Percentiles rank a stretch among this genome's conserved stretches.
These are phyloP conservation scores for Hypanus sabinus DNA, from an alignment of 2,113 vertebrate genomes.

Conservation along the genomic window DNA sequence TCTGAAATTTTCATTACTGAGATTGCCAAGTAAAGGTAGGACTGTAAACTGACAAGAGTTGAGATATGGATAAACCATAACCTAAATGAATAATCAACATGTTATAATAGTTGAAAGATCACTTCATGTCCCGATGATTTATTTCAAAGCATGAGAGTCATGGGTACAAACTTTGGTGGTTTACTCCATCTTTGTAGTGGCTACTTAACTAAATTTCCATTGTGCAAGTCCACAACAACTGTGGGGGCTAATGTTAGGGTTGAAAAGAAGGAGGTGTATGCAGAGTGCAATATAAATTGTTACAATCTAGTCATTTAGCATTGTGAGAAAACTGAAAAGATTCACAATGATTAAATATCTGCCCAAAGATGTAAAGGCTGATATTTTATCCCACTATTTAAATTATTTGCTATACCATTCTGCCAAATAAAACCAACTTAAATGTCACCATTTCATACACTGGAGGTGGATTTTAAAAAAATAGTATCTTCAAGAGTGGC, in stretches of 20 bases:
- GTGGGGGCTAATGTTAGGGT: constrained; percentile 24
- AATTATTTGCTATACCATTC: background rate
- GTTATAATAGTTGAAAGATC: background rate
- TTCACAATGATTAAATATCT: background rate
- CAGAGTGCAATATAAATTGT: background rate
- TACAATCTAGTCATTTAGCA: constrained; percentile 38
- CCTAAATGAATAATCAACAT: background rate
- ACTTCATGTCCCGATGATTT: background rate
- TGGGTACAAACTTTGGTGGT: background rate
- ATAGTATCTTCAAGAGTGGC: background rate
- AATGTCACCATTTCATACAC: background rate
- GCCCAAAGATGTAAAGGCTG: background rate
- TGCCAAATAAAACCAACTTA: background rate
- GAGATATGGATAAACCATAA: background rate
- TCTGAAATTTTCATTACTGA: background rate
- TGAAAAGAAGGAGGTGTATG: constrained; percentile 47
- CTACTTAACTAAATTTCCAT: background rate
- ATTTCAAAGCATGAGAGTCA: background rate
- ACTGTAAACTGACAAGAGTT: background rate
- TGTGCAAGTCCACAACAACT: background rate
- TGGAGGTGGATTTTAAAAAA: background rate
- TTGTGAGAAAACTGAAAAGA: background rate
- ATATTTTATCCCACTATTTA: background rate
- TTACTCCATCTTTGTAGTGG: background rate
- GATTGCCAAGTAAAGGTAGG: background rate